A percentile compares a stretch with the other conserved stretches of the same genome.
Evolutionary conservation across 1,140 invertebrate genomes (phyloP).

Genomic region (Pseudomyrmex dendroicus): DNA sequence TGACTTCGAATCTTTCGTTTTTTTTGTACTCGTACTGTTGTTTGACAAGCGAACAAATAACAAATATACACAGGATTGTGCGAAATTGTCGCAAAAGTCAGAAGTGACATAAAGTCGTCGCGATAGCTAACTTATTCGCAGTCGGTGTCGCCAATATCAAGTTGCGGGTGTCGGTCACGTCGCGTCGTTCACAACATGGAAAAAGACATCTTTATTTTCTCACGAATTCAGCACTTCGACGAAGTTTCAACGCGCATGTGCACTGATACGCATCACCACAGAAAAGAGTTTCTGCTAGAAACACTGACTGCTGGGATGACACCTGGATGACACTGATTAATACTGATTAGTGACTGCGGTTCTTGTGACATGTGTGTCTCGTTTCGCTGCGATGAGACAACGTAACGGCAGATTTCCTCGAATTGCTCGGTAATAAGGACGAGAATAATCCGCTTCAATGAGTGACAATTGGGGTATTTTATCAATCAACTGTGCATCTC

Average conservation of each 20-base stretch:
- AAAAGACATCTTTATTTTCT: neutral
- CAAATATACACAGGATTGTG: too few relatives aligned
- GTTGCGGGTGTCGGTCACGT: neutral
- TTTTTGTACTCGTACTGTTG: too few relatives aligned
- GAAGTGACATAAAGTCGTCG: too few relatives aligned
- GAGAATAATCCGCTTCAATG: neutral
- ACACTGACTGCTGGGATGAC: too few relatives aligned
- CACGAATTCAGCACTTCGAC: too few relatives aligned
- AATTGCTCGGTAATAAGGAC: neutral
- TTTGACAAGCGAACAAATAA: too few relatives aligned
- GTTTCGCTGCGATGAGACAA: neutral
- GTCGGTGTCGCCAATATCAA: neutral
- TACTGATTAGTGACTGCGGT: neutral
- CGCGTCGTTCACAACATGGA: neutral
- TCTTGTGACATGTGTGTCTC: neutral
- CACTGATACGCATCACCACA: too few relatives aligned
- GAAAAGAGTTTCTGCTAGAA: too few relatives aligned
- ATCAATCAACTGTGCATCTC: neutral
- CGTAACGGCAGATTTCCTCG: neutral
- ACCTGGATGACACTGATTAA: neutral
- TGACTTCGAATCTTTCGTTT: too few relatives aligned
- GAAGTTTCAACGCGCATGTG: too few relatives aligned
- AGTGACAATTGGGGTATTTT: conserved; percentile 10
- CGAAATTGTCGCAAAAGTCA: too few relatives aligned
- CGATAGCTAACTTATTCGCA: neutral